Evolutionary conservation across 2,797 vertebrate genomes (phyloP).

Genomic region (Lagorchestes hirsutus): DNA sequence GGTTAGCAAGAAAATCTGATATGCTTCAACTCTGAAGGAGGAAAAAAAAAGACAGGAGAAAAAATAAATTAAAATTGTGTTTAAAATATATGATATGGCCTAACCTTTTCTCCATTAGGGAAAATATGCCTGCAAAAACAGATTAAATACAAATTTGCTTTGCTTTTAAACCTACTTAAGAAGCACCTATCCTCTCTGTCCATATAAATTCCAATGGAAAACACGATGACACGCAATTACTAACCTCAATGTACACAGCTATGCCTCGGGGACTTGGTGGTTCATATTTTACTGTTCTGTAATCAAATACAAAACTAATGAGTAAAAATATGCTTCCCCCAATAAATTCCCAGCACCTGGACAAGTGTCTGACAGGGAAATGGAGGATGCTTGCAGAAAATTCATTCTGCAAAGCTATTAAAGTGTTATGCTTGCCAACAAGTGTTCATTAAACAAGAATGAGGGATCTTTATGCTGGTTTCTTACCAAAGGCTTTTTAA

Average conservation of each 20-base stretch:
- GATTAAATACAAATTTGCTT: slow-evolving; percentile 89
- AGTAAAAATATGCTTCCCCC: slow-evolving; percentile 91
- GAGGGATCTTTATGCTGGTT: slow-evolving; percentile 89
- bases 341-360: slow-evolving; percentile 91
- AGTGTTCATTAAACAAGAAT: slow-evolving; percentile 91
- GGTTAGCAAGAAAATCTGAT: slow-evolving; percentile 81
- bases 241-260: slow-evolving; percentile 89
- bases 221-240: slow-evolving; percentile 89
- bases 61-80: slow-evolving; percentile 85
- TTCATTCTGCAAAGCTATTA: slow-evolving; percentile 90
- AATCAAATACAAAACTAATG: slow-evolving; percentile 92
- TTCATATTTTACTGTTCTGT: slow-evolving; percentile 91
- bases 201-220: slow-evolving; percentile 90
- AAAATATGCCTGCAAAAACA: slow-evolving; percentile 86
- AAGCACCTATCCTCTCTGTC: slow-evolving; percentile 88
- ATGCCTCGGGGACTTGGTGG: slow-evolving; percentile 88
- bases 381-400: slow-evolving; percentile 88
- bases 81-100: slow-evolving; percentile 87
- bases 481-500: slow-evolving; percentile 90
- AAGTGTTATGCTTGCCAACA: slow-evolving; percentile 91
- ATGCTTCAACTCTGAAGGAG: slow-evolving; percentile 73
- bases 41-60: slow-evolving; percentile 72
- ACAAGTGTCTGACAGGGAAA: slow-evolving; percentile 90
- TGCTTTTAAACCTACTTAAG: slow-evolving; percentile 90
- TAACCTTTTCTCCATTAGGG: slow-evolving; percentile 88